Evolutionary conservation across 2,113 vertebrate species (phyloP), one percentile per base, ranked within the genome.

Genomic region (Myrmecobius fasciatus): DNA sequence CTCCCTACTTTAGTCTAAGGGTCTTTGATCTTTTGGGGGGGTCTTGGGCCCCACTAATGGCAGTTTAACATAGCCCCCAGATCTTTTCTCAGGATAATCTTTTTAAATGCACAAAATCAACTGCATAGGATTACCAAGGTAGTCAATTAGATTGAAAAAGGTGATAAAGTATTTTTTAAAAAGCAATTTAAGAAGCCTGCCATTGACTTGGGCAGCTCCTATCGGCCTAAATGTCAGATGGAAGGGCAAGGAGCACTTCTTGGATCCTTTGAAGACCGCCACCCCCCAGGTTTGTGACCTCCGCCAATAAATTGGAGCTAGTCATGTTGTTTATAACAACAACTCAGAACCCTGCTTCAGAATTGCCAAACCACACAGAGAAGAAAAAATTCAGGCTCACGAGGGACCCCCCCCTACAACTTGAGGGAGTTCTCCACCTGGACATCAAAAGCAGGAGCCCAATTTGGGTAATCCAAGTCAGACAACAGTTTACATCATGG

Each of bases 401-500:
- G 12, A 49, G 48, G 47, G 89, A 49, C 47, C 25, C 25, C 46
- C 26, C 48, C 89, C 88, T 0, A 49, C 49, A 48, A 49, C 89
- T 43, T 22, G 67, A 83, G n/a, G 20, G 67, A 89, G 47, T 49
- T 49, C 89, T 49, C 89, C 46, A 89, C 46, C 46, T 49, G 46
- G 89, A 89, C 89, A 89, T 89, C 89, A 89, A 89, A 83, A 49
- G 89, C 46, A 89, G 89, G 89, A 89, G 28, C 89, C 47, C 89
- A 49, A 89, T 89, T 89, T 89, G 47, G 47, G 25, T 89, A 89
- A 89, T 89, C 89, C 46, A 89, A 89, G 47, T 89, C 89, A 89
- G 89, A 89, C 89, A 4, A 89, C 46, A 89, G 89, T 89, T 89
- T 89, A 89, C 48, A 89, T 94, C 92, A 96, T 43, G 92, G 94